A percentile compares a stretch with the other conserved stretches of the same genome.
Evolutionary conservation across 2,888 invertebrate genomes (phyloP).

Genomic region (Cryptocephalus moraei): DNA sequence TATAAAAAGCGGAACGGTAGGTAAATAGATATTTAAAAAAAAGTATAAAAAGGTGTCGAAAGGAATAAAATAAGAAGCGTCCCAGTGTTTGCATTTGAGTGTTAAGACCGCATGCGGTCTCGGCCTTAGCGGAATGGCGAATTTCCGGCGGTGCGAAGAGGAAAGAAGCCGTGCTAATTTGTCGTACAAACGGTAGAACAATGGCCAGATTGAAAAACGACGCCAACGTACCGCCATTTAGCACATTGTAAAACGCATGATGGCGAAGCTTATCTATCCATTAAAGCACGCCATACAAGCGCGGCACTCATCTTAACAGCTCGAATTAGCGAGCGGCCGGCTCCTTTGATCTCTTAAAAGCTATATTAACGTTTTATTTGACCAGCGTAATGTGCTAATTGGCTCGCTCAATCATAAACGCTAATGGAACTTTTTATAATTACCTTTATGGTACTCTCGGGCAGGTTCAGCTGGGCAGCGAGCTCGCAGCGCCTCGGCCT

Average conservation of each 20-base stretch:
- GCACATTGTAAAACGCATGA: conserved; percentile 36
- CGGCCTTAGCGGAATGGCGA: neutral
- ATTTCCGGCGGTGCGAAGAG: neutral
- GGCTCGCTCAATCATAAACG: conserved; percentile 14
- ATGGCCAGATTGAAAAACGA: conserved; percentile 7
- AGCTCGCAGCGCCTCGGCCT: conserved; percentile 90
- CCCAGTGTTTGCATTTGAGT: too few species aligned
- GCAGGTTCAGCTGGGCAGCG: conserved; percentile 83
- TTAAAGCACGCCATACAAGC: conserved; percentile 27
- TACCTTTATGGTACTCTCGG: conserved; percentile 98
- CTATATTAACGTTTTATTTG: conserved; percentile 34
- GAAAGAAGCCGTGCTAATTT: conserved; percentile 8
- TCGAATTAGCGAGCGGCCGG: conserved; percentile 23
- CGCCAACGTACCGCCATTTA: conserved; percentile 31
- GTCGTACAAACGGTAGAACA: conserved; percentile 10
- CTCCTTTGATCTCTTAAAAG: conserved; percentile 29
- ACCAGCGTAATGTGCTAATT: conserved; percentile 32
- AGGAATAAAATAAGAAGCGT: too few species aligned
- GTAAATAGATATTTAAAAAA: too few species aligned
- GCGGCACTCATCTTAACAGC: conserved; percentile 18
- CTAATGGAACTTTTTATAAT: conserved; percentile 17
- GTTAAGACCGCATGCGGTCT: too few species aligned
- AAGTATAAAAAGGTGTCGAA: too few species aligned
- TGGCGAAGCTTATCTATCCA: conserved; percentile 34
- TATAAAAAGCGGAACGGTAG: too few species aligned